phyloP scores from a whole-genome alignment of 1,140 invertebrate species.

The Capitella teleta region DNA sequence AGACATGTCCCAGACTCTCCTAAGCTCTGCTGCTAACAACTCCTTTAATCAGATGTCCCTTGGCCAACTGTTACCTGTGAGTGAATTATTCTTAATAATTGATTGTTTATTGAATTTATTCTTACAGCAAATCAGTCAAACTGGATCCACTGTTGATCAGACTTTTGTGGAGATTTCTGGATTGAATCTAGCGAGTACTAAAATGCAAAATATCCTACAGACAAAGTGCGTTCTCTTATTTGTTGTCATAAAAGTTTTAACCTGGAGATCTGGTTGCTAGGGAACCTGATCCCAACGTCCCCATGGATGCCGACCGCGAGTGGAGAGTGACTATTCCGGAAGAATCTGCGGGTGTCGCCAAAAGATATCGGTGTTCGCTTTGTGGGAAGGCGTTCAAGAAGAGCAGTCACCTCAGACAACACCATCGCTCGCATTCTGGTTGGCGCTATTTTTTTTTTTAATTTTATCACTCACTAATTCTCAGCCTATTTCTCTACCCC shows the following conservation, averaged over 20 bases:
- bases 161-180: no score
- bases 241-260: neutral
- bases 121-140: no score
- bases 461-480: no score
- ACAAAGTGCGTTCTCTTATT: slow-evolving; percentile 18
- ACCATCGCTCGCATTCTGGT: slow-evolving; percentile 35
- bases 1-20: no score
- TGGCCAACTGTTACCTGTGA: no score
- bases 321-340: neutral
- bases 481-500: neutral
- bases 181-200: slow-evolving; percentile 24
- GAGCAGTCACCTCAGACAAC: slow-evolving; percentile 34
- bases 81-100: no score
- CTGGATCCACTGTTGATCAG: no score
- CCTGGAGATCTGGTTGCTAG: neutral
- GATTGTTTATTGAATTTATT: no score
- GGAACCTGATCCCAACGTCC: neutral
- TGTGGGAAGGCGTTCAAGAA: slow-evolving; percentile 29
- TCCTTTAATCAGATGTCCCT: no score
- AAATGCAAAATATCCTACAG: slow-evolving; percentile 29
- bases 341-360: neutral
- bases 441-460: neutral
- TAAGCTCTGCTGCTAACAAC: no score
- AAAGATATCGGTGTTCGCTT: neutral
- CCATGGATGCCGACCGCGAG: neutral